Evolutionary conservation across 2,888 invertebrate genomes (phyloP).

Genomic region (Hyposoter dolosus): DNA sequence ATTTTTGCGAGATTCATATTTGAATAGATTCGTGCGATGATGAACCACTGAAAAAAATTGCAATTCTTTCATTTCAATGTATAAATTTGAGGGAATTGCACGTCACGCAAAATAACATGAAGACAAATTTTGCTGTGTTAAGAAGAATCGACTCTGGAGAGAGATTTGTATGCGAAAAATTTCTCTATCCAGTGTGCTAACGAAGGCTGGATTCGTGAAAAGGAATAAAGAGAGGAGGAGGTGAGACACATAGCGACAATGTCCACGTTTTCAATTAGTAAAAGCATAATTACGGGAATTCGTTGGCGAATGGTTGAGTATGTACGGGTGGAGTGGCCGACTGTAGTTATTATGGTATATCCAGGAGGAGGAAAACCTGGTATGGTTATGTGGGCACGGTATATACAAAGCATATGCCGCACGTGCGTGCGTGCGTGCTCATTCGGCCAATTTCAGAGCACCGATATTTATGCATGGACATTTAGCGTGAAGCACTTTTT

Average conservation of each 20-base stretch:
- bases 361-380: not conserved
- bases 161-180: constrained; percentile 26
- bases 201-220: constrained; percentile 46
- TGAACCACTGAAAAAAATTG: not conserved
- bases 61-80: not conserved
- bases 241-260: constrained; percentile 49
- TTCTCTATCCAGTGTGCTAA: constrained; percentile 5
- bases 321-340: constrained; percentile 33
- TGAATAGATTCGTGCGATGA: not conserved
- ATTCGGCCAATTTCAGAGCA: constrained; percentile 76
- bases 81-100: not conserved
- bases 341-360: constrained; percentile 20
- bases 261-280: constrained; percentile 80
- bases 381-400: constrained; percentile 62
- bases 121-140: constrained; percentile 16
- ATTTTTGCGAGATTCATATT: not conserved
- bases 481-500: constrained; percentile 74
- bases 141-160: constrained; percentile 15
- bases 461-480: constrained; percentile 79
- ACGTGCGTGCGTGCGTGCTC: constrained; percentile 77
- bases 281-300: constrained; percentile 81
- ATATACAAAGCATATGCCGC: constrained; percentile 71
- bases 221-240: constrained; percentile 52
- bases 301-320: constrained; percentile 71
- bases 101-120: not conserved